These are phyloP conservation scores for Oceanites oceanicus DNA, from an alignment of 2,113 vertebrate genomes.

Conservation along the genomic window DNA sequence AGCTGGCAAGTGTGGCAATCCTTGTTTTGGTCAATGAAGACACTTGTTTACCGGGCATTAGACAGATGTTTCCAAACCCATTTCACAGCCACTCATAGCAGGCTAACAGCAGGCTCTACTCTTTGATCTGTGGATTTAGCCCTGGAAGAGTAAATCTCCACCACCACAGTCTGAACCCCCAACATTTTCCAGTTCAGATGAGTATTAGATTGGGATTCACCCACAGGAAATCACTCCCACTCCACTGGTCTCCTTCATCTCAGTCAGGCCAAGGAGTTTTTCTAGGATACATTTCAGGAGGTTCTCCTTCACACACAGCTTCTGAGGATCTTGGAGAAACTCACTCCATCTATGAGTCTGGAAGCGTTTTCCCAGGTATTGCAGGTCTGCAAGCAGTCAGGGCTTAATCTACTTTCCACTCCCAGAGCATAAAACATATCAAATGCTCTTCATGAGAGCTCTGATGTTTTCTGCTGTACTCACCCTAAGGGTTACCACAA, in stretches of 20 bases:
- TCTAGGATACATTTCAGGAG: background rate
- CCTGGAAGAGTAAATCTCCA: background rate
- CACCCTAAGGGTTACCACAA: background rate
- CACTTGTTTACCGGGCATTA: background rate
- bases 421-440: background rate
- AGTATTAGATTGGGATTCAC: background rate
- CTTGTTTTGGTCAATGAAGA: background rate
- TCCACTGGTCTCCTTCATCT: background rate
- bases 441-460: background rate
- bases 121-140: background rate
- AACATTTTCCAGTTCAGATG: background rate
- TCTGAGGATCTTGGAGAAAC: background rate
- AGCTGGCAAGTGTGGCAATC: background rate
- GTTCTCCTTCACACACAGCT: background rate
- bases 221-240: background rate
- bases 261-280: background rate
- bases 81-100: background rate
- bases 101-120: background rate
- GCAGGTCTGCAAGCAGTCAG: background rate
- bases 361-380: background rate
- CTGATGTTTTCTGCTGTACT: background rate
- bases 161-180: background rate
- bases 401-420: background rate
- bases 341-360: background rate
- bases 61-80: background rate